Evolutionary conservation across 2,888 invertebrate genomes (phyloP).

Genomic region (Drosophila trichaetosa): DNA sequence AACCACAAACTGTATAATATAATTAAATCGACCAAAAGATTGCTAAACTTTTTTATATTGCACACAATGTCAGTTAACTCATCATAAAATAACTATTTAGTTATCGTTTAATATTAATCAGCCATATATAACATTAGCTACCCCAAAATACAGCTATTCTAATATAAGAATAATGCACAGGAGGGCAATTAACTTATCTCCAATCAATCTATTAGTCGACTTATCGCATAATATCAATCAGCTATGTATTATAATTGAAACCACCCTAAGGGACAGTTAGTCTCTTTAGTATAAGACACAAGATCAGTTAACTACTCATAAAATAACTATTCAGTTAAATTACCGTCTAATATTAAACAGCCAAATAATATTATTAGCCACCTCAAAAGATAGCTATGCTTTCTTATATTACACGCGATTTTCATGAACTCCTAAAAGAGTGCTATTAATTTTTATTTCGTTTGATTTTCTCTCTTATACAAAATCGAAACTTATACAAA

Average conservation of each 20-base stretch:
- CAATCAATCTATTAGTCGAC: accelerated
- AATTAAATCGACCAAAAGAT: too few relatives aligned
- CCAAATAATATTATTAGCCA: neutral
- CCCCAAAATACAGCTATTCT: neutral
- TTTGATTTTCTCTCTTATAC: slow-evolving; percentile 41
- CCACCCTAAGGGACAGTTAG: neutral
- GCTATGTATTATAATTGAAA: neutral
- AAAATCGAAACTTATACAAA: too few relatives aligned
- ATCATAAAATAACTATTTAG: neutral
- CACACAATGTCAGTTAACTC: too few relatives aligned
- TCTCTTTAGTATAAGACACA: neutral
- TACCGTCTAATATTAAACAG: neutral
- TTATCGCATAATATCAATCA: neutral
- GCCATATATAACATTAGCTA: neutral
- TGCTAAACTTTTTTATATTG: too few relatives aligned
- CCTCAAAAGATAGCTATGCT: neutral
- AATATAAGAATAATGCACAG: neutral
- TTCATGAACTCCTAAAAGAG: slow-evolving; percentile 17
- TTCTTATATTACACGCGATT: neutral
- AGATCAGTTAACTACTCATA: neutral
- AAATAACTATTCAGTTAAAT: neutral
- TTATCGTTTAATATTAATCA: neutral
- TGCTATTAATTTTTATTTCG: slow-evolving; percentile 18
- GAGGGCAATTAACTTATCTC: neutral
- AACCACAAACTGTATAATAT: too few relatives aligned